Conservation (phyloP, 2,113 vertebrate species). For the Seriola quinqueradiata region DNA sequence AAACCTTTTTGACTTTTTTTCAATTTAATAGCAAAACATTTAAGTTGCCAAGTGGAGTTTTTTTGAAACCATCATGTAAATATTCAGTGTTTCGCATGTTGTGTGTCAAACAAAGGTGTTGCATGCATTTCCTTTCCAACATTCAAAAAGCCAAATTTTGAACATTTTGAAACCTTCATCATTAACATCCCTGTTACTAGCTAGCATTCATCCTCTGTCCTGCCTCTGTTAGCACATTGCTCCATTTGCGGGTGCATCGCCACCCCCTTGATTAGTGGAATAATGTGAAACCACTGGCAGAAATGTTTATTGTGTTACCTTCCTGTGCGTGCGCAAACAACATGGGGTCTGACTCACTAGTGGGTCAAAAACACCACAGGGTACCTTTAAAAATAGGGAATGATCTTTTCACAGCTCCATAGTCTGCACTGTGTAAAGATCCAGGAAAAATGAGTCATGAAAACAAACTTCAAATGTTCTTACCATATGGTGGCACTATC, state of each 20-base stretch:
- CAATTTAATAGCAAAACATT: too few relatives aligned
- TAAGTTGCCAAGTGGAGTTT: too few relatives aligned
- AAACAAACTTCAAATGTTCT: conserved; percentile 19
- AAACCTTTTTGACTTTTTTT: not conserved
- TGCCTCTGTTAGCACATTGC: not conserved
- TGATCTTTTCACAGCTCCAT: not conserved
- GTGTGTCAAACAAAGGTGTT: too few relatives aligned
- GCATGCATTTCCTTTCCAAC: too few relatives aligned
- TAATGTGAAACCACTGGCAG: not conserved
- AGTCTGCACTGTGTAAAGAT: not conserved
- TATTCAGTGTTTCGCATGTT: too few relatives aligned
- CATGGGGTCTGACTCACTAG: not conserved
- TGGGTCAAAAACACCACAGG: not conserved
- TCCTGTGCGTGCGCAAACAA: not conserved
- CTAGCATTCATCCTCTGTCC: not conserved
- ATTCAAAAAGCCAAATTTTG: not conserved
- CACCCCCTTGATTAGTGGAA: not conserved
- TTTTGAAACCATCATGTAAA: too few relatives aligned
- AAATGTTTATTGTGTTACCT: not conserved
- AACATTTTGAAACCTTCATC: not conserved
- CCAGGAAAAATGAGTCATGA: not conserved
- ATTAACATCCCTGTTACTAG: not conserved
- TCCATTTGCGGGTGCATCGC: conserved; percentile 2
- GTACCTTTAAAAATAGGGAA: not conserved
- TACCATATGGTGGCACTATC: not conserved